Conservation (phyloP, 2,797 vertebrate species). For the Petrocephalus sullivani region DNA sequence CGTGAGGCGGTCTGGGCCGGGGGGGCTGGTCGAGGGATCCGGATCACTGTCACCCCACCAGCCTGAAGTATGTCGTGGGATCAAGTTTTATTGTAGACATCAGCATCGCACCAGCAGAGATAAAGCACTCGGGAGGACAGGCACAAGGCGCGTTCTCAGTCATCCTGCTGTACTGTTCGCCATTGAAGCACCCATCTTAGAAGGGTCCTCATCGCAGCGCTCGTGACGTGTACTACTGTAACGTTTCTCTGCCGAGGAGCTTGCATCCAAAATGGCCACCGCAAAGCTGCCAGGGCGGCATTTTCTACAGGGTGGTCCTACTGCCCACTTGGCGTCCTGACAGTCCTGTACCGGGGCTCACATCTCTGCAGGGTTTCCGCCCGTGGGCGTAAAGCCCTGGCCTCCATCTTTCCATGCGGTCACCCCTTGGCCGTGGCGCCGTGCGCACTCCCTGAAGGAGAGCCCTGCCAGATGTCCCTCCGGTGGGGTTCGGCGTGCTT, state of each 20-base stretch:
- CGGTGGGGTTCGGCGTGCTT: not conserved
- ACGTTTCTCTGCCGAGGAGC: not conserved
- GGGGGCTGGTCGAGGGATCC: slow-evolving; percentile 31
- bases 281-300: not conserved
- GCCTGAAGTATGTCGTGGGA: slow-evolving; percentile 69
- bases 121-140: slow-evolving; percentile 27
- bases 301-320: not conserved
- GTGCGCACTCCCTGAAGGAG: not conserved
- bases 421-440: not conserved
- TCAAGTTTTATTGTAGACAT: slow-evolving; percentile 70
- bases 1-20: slow-evolving; percentile 29
- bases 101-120: slow-evolving; percentile 67
- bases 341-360: not conserved
- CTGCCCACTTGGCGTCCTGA: not conserved
- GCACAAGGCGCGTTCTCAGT: slow-evolving; percentile 25
- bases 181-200: not conserved
- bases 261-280: not conserved
- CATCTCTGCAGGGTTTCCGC: not conserved
- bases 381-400: not conserved
- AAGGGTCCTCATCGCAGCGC: not conserved
- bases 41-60: slow-evolving; percentile 45
- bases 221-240: not conserved
- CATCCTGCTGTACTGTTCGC: not conserved
- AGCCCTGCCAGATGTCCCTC: slow-evolving; percentile 1
- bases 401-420: slow-evolving; percentile 11